These are phyloP conservation scores for Crotalus horridus DNA, from an alignment of 2,113 vertebrate species.

Conservation along the genomic window DNA sequence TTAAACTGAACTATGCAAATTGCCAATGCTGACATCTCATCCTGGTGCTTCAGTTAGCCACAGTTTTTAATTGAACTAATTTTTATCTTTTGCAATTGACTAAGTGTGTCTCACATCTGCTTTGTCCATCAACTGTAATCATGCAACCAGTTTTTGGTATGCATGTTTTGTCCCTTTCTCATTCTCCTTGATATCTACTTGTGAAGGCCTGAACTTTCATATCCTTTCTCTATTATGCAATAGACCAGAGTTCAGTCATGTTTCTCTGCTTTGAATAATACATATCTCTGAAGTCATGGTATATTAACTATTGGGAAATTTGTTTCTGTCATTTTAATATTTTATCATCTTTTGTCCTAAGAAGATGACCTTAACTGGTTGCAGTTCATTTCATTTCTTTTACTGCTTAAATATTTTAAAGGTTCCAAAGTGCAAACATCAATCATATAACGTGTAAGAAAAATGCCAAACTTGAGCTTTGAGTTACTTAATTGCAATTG, in stretches of 20 bases:
- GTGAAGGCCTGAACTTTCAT: constrained; percentile 60
- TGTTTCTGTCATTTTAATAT: constrained; percentile 80
- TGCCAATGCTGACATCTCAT: neutral
- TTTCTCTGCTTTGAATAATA: constrained; percentile 73
- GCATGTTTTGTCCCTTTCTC: constrained; percentile 36
- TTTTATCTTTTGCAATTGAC: neutral
- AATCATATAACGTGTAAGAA: constrained; percentile 58
- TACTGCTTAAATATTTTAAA: constrained; percentile 75
- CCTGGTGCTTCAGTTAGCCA: neutral
- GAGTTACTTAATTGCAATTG: constrained; percentile 66
- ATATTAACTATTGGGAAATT: constrained; percentile 71
- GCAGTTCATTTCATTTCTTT: constrained; percentile 74
- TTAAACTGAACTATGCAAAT: constrained; percentile 6
- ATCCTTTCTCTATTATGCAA: constrained; percentile 65
- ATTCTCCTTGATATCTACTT: constrained; percentile 43
- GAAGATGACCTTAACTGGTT: constrained; percentile 77
- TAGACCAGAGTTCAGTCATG: constrained; percentile 66
- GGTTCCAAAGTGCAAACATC: constrained; percentile 71
- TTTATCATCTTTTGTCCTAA: constrained; percentile 78
- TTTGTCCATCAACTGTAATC: neutral
- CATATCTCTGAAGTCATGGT: constrained; percentile 63
- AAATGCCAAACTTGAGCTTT: constrained; percentile 60
- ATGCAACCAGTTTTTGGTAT: constrained; percentile 9
- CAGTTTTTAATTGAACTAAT: neutral
- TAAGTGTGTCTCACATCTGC: neutral